These are phyloP conservation scores for Sebastolobus altivelis DNA, from an alignment of 2,797 vertebrate species.

Conservation along the genomic window DNA sequence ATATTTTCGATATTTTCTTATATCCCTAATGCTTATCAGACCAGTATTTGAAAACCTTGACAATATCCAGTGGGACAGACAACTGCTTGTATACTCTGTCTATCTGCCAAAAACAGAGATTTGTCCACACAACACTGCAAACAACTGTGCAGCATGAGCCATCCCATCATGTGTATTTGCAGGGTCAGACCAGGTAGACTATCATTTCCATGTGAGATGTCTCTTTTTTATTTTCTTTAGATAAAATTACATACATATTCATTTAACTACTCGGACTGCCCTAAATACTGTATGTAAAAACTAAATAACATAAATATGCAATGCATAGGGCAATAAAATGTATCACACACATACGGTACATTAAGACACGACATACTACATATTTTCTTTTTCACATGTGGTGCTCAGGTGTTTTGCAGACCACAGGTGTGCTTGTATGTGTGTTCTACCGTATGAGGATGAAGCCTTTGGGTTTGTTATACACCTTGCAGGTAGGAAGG, in stretches of 20 bases:
- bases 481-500: constrained; percentile 68
- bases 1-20: too few species aligned
- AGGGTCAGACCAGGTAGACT: not conserved
- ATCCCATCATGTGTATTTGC: not conserved
- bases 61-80: constrained; percentile 13
- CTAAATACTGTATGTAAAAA: not conserved
- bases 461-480: constrained; percentile 42
- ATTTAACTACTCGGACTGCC: not conserved
- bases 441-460: constrained; percentile 36
- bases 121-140: constrained; percentile 17
- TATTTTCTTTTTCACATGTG: not conserved
- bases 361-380: not conserved
- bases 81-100: constrained; percentile 10
- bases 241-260: not conserved
- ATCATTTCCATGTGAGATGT: not conserved
- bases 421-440: constrained; percentile 30
- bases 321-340: not conserved
- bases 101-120: constrained; percentile 22
- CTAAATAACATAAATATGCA: not conserved
- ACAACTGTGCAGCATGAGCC: constrained; percentile 5
- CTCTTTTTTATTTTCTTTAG: not conserved
- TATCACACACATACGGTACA: too few species aligned
- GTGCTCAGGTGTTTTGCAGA: constrained; percentile 40
- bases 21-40: constrained; percentile 1
- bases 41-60: constrained; percentile 22